phyloP scores from a whole-genome alignment of 2,888 invertebrate genomes.

The Ochropleura leucogaster region DNA sequence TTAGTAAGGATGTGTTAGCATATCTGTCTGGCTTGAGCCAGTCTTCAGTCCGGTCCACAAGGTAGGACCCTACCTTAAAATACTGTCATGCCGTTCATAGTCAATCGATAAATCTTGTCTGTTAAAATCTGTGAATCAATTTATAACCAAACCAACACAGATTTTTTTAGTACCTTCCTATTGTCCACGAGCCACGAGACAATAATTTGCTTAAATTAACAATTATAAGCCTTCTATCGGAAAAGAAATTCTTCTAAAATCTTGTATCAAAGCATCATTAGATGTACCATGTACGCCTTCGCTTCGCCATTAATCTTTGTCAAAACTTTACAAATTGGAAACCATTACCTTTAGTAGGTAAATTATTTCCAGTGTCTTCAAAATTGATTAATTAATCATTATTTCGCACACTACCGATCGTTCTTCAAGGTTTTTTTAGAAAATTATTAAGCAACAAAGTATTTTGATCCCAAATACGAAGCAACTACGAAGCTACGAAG shows the following conservation, averaged over 20 bases:
- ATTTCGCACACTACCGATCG: constrained; percentile 13
- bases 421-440: constrained; percentile 15
- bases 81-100: background rate
- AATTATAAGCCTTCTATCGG: too few relatives aligned
- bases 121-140: background rate
- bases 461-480: too few relatives aligned
- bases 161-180: background rate
- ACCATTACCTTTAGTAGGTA: constrained; percentile 66
- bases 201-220: too few relatives aligned
- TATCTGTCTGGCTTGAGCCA: background rate
- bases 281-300: constrained; percentile 63
- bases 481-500: too few relatives aligned
- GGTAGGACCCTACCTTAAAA: background rate
- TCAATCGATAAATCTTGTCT: background rate
- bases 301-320: constrained; percentile 71
- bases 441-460: background rate
- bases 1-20: too few relatives aligned
- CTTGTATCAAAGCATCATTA: constrained; percentile 21
- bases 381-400: constrained; percentile 49
- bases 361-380: constrained; percentile 52
- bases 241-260: constrained; percentile 4
- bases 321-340: constrained; percentile 72
- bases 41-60: too few relatives aligned
- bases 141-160: background rate
- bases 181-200: background rate